Evolutionary conservation across 2,113 vertebrate genomes (phyloP), one percentile per base, ranked within the genome.

Genomic region (Varanus salvator): DNA sequence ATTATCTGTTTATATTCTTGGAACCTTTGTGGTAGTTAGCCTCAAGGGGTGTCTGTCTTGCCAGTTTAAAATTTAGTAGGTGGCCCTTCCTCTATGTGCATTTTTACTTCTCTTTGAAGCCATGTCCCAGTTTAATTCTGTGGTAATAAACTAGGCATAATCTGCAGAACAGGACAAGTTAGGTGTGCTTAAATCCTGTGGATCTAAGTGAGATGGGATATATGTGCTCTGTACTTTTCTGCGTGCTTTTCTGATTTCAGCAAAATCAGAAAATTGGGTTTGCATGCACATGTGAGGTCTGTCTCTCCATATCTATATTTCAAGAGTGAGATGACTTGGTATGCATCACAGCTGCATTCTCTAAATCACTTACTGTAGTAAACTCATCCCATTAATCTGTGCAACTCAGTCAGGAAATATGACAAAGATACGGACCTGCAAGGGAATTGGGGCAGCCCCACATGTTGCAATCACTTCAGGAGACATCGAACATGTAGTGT

Each of bases 1-100:
- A 34, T 88, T 95, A 94, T 93, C 94, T 95, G 92, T 93, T 95
- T 95, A 95, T 44, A 7, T 38, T 90, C 78, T 80, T 81, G 68
- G 77, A 54, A 91, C 92, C 86, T 93, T 90, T 81, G 69, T 71
- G 80, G 93, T 87, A n/a, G 68, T 81, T 93, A n/a, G 82, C 85
- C 75, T 44, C 81, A 54, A 86, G 91, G 78, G 80, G 88, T 93
- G 91, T 84, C 72, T 82, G 0, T 15, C 11, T 80, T 90, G 1
- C 25, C 90, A 23, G 0, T 15, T 34, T 31, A 86, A 87, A n/a
- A 84, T 75, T 91, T 94, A 38, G 83, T 85, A 84, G 5, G 27
- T 3, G 52, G 91, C 85, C 29, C 82, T 85, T n/a, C 68, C 50
- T 82, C 60, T 87, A 50, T 44, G 52, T n/a, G 3, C 31, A 85